phyloP scores from a whole-genome alignment of 2,888 invertebrate genomes.

The Rhamnusium bicolor region DNA sequence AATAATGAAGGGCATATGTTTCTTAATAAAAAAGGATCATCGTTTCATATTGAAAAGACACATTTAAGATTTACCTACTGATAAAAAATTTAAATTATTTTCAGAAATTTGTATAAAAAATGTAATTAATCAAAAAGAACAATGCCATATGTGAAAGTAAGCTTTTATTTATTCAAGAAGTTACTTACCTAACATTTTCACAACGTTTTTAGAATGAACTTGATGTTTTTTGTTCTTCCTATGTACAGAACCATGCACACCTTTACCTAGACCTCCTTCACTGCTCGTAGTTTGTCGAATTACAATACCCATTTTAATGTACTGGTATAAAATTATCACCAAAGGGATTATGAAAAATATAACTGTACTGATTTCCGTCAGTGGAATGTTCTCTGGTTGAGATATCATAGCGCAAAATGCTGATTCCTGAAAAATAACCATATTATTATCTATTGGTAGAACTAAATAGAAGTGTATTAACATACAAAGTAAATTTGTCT shows the following conservation, averaged over 20 bases:
- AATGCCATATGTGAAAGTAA: no score
- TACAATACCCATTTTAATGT: conserved; percentile 83
- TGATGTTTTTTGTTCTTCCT: conserved; percentile 78
- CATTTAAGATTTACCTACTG: no score
- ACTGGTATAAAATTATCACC: conserved; percentile 83
- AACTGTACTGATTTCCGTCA: conserved; percentile 86
- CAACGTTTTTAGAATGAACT: conserved; percentile 79
- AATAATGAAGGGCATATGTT: no score
- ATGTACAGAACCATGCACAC: conserved; percentile 78
- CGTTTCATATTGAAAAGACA: no score
- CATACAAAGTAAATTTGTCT: no score
- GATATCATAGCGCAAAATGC: conserved; percentile 86
- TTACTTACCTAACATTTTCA: conserved; percentile 85
- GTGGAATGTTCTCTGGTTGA: conserved; percentile 76
- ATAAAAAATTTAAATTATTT: no score
- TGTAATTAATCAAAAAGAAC: no score
- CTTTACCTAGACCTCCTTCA: conserved; percentile 68
- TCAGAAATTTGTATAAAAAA: no score
- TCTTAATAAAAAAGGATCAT: no score
- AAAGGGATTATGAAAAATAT: conserved; percentile 86
- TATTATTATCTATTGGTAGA: conserved; percentile 57
- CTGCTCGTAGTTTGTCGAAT: conserved; percentile 74
- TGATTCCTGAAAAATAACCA: conserved; percentile 74
- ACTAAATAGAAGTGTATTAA: not conserved
- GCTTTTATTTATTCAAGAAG: not conserved